phyloP scores from a whole-genome alignment of 1,140 invertebrate species.

The Proales similis region DNA sequence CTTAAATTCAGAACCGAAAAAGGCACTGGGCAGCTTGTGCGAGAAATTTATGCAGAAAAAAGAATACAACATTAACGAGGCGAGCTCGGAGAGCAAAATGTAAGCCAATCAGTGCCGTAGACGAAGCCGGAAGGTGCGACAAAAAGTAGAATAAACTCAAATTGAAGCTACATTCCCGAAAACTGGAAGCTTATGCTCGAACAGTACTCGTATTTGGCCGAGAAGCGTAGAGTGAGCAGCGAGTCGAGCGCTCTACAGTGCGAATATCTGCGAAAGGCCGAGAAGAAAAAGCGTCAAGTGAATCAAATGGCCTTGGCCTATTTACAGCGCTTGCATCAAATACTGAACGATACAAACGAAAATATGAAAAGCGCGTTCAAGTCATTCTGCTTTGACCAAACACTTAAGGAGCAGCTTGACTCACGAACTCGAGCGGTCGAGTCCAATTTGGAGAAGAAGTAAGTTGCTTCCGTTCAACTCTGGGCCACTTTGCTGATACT shows the following conservation, averaged over 20 bases:
- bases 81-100: conserved; percentile 4
- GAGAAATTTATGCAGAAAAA: conserved; percentile 11
- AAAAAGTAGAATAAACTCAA: neutral
- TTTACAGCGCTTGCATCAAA: conserved; percentile 15
- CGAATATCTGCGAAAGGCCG: conserved; percentile 22
- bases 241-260: conserved; percentile 9
- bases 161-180: conserved; percentile 13
- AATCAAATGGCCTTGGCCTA: conserved; percentile 28
- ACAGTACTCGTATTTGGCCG: conserved; percentile 28
- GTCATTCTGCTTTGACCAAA: conserved; percentile 33
- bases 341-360: conserved; percentile 5
- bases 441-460: conserved; percentile 28
- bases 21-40: conserved; percentile 20
- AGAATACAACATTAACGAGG: conserved; percentile 18
- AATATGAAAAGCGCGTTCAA: conserved; percentile 16
- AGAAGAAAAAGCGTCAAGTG: conserved; percentile 4
- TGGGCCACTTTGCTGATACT: neutral
- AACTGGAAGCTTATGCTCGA: conserved; percentile 28
- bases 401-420: conserved; percentile 7
- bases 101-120: neutral
- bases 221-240: conserved; percentile 25
- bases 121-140: no score
- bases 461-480: neutral
- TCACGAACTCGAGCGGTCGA: neutral
- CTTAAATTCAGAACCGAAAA: neutral